These are phyloP conservation scores for Megalopta genalis DNA, from an alignment of 1,140 invertebrate genomes.

Conservation along the genomic window DNA sequence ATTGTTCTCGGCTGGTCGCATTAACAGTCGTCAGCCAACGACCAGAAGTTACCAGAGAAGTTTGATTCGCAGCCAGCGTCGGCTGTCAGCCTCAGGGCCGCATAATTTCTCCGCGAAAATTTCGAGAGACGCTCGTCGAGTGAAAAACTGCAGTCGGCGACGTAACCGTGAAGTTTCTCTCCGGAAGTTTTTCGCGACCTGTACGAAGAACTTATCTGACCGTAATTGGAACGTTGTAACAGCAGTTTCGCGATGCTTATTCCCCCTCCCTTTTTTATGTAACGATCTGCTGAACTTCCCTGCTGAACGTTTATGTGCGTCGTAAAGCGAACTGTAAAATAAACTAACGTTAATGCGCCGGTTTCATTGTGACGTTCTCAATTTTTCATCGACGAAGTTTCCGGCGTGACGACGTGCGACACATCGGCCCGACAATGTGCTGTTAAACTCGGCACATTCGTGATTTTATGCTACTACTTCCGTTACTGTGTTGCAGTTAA, in stretches of 20 bases:
- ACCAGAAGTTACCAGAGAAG: constrained; percentile 36
- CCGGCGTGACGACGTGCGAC: background rate
- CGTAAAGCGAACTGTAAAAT: background rate
- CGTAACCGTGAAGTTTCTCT: constrained; percentile 14
- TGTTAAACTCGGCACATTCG: background rate
- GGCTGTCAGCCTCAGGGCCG: constrained; percentile 23
- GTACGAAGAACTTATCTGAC: constrained; percentile 8
- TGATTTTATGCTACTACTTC: background rate
- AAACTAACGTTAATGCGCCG: background rate
- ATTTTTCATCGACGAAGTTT: background rate
- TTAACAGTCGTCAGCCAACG: constrained; percentile 59
- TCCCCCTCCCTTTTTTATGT: background rate
- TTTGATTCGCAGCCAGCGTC: constrained; percentile 38
- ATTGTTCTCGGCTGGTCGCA: constrained; percentile 56
- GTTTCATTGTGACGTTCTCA: background rate
- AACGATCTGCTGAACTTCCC: background rate
- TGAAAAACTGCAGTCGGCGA: constrained; percentile 11
- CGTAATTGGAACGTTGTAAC: constrained; percentile 25
- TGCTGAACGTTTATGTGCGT: background rate
- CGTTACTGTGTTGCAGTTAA: too few species aligned
- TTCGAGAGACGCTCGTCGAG: constrained; percentile 19
- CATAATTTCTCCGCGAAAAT: constrained; percentile 54
- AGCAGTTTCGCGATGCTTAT: background rate
- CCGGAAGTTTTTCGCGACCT: constrained; percentile 1
- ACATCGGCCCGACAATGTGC: background rate